Percentiles rank a stretch among this genome's conserved stretches.
Conservation (phyloP, 2,113 vertebrate genomes). For the Bufo bufo region DNA sequence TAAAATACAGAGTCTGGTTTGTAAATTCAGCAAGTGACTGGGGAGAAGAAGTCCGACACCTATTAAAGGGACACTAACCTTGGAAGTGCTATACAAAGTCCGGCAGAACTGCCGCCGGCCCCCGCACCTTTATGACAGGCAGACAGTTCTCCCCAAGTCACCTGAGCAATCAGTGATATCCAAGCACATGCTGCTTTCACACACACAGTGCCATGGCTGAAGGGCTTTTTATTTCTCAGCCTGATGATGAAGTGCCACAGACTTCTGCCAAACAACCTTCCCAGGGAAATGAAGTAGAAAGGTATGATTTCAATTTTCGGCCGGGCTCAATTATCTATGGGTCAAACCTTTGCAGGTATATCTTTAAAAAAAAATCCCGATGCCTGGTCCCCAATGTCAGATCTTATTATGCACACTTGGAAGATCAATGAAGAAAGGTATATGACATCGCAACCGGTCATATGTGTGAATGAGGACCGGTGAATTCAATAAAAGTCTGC, state of each 20-base stretch:
- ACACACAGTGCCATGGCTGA: background rate
- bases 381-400: background rate
- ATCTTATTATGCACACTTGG: no score
- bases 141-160: background rate
- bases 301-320: background rate
- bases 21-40: background rate
- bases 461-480: background rate
- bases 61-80: background rate
- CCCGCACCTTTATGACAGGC: constrained; percentile 2
- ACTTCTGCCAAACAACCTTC: background rate
- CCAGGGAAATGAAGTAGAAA: background rate
- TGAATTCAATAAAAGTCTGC: background rate
- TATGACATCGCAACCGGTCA: background rate
- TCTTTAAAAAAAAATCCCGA: background rate
- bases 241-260: constrained; percentile 13
- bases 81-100: background rate
- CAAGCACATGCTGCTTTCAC: background rate
- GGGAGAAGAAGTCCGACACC: background rate
- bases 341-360: background rate
- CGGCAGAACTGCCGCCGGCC: background rate
- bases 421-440: background rate
- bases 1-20: background rate
- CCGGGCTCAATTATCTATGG: background rate
- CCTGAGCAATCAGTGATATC: background rate
- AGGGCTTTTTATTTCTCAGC: background rate